Percentiles rank a stretch among this genome's conserved stretches.
These are phyloP conservation scores for Philotrypesis tridentata DNA, from an alignment of 1,140 invertebrate species.

Conservation along the genomic window DNA sequence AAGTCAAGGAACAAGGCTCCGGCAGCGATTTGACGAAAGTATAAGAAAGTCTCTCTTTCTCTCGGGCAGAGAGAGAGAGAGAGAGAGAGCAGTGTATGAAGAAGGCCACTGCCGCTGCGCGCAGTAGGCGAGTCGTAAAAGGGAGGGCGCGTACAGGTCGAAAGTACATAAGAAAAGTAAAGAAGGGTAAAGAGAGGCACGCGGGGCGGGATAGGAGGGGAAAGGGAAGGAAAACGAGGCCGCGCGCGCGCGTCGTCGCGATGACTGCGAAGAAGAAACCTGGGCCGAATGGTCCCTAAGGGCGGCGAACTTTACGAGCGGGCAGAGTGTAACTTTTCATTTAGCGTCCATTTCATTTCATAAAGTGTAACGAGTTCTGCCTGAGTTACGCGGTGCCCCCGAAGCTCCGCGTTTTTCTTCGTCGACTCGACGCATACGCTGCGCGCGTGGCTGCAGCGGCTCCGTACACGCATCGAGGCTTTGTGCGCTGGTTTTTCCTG, in stretches of 20 bases:
- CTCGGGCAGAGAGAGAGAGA: neutral
- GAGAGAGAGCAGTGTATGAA: too few relatives aligned
- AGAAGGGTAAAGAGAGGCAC: neutral
- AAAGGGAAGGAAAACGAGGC: neutral
- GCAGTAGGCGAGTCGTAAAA: slow-evolving; percentile 8
- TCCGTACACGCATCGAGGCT: neutral
- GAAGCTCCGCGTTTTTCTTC: neutral
- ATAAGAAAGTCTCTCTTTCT: neutral
- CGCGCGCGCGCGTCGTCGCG: neutral
- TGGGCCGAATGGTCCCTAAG: neutral
- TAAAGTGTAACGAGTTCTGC: slow-evolving; percentile 55
- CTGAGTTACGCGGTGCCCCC: slow-evolving; percentile 18
- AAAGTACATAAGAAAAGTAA: slow-evolving; percentile 7
- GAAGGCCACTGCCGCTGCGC: neutral
- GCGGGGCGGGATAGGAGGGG: neutral
- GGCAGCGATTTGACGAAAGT: neutral
- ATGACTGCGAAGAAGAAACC: neutral
- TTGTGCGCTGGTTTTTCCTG: too few relatives aligned
- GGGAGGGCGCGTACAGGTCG: neutral
- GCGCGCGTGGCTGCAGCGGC: too few relatives aligned
- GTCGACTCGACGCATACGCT: neutral
- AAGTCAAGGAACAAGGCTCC: neutral
- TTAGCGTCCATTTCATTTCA: slow-evolving; percentile 56
- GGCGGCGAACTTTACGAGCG: slow-evolving; percentile 48
- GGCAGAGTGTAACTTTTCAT: slow-evolving; percentile 56